Conservation (phyloP, 2,797 vertebrate genomes). For the Notoglanidium macrostoma region DNA sequence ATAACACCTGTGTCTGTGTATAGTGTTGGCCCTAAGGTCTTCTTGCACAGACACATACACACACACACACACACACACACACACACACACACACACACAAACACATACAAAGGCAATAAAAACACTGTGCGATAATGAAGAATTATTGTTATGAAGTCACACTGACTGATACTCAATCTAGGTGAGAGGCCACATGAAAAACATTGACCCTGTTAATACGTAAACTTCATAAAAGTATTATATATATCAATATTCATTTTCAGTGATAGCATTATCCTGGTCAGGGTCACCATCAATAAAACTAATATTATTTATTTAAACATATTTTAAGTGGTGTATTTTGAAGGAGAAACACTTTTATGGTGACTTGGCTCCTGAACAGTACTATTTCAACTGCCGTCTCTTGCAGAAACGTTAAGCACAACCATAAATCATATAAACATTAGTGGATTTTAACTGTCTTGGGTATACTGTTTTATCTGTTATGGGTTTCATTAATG, state of each 20-base stretch:
- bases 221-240: neutral
- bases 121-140: neutral
- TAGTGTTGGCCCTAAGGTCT: conserved; percentile 32
- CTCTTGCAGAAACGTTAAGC: neutral
- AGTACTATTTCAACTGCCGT: neutral
- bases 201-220: neutral
- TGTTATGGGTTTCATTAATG: neutral
- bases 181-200: neutral
- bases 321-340: neutral
- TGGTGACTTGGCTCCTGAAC: too few relatives aligned
- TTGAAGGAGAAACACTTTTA: neutral
- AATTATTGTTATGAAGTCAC: neutral
- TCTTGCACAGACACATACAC: conserved; percentile 54
- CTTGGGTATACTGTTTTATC: neutral
- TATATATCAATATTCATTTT: neutral
- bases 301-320: neutral
- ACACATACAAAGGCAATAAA: conserved; percentile 43
- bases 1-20: conserved; percentile 62
- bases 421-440: neutral
- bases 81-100: too few relatives aligned
- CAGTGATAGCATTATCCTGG: neutral
- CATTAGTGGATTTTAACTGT: neutral
- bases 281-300: neutral
- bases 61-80: conserved; percentile 57
- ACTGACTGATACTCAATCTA: neutral